phyloP scores from a whole-genome alignment of 1,140 invertebrate species.

The Drosophila busckii region DNA sequence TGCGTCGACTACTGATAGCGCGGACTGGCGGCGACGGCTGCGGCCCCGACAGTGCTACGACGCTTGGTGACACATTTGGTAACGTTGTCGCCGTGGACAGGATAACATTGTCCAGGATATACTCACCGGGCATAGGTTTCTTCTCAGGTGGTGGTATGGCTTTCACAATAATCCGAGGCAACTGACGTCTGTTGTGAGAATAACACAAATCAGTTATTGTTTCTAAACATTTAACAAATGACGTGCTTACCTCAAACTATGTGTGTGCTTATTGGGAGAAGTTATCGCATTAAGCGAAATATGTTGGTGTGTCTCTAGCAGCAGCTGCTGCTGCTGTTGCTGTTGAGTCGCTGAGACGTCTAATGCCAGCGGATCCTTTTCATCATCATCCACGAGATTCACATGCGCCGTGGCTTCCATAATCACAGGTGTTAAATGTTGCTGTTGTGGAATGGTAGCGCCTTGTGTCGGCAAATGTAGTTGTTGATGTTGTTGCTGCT shows the following conservation, averaged over 20 bases:
- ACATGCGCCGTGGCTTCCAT: constrained; percentile 66
- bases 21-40: constrained; percentile 40
- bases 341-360: constrained; percentile 27
- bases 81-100: constrained; percentile 11
- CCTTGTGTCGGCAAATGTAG: constrained; percentile 30
- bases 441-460: constrained; percentile 29
- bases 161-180: constrained; percentile 77
- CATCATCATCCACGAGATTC: constrained; percentile 73
- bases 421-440: constrained; percentile 41
- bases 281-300: constrained; percentile 4
- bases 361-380: constrained; percentile 73
- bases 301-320: no score
- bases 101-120: constrained; percentile 17
- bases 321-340: constrained; percentile 15
- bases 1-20: constrained; percentile 66
- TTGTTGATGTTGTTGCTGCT: constrained; percentile 19
- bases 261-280: constrained; percentile 65
- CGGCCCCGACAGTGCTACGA: constrained; percentile 1
- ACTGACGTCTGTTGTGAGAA: constrained; percentile 52
- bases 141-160: constrained; percentile 77
- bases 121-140: constrained; percentile 53
- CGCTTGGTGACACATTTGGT: constrained; percentile 8
- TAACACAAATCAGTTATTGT: not conserved
- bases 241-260: constrained; percentile 63
- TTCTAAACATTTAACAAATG: not conserved